A percentile compares a stretch with the other conserved stretches of the same genome.
These are phyloP conservation scores for Gryllus longicercus DNA, from an alignment of 2,888 invertebrate species.

Conservation along the genomic window DNA sequence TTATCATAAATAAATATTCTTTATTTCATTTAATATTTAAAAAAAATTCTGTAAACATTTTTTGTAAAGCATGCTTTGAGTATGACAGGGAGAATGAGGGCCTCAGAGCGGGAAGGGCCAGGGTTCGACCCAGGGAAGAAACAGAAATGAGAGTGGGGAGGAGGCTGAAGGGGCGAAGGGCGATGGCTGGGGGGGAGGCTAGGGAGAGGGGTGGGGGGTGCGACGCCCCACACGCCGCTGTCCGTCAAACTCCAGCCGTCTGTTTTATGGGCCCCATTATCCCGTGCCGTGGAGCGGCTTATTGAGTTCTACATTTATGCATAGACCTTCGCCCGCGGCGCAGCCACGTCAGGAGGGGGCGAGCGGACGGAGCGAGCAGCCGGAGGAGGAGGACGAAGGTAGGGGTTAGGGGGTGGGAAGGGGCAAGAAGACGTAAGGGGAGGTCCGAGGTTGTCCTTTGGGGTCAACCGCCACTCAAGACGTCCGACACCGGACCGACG, in stretches of 20 bases:
- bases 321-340: not conserved
- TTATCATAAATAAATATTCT: too few species aligned
- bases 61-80: too few species aligned
- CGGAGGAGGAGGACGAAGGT: not conserved
- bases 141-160: not conserved
- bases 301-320: not conserved
- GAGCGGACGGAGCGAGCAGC: not conserved
- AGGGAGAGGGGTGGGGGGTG: not conserved
- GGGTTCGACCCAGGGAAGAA: too few species aligned
- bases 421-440: not conserved
- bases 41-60: too few species aligned
- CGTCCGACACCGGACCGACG: too few species aligned
- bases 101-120: too few species aligned
- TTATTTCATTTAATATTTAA: too few species aligned
- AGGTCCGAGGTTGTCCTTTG: not conserved
- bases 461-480: too few species aligned
- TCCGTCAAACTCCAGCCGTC: constrained; percentile 1
- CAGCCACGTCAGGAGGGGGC: too few species aligned
- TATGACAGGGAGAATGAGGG: too few species aligned
- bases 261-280: not conserved
- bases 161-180: not conserved
- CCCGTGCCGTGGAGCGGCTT: not conserved
- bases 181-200: not conserved
- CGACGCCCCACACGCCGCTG: not conserved
- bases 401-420: not conserved